These are phyloP conservation scores for Acanthurus tractus DNA, from an alignment of 2,797 vertebrate genomes.

Conservation along the genomic window DNA sequence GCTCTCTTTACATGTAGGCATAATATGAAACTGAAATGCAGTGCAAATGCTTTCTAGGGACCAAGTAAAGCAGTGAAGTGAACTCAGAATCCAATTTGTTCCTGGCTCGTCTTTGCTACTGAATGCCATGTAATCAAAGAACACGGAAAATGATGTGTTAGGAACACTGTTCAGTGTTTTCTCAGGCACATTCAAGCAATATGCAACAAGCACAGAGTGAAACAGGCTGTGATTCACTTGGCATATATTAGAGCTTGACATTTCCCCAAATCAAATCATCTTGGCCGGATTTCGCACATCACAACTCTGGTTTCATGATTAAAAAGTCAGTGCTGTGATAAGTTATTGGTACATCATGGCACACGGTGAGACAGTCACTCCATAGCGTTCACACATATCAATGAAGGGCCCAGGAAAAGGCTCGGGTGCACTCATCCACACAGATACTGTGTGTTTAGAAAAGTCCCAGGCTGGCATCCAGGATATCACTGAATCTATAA, in stretches of 20 bases:
- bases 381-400: neutral
- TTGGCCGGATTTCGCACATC: neutral
- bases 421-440: neutral
- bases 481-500: neutral
- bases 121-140: no score
- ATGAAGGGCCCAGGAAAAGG: neutral
- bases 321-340: constrained; percentile 5
- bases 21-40: neutral
- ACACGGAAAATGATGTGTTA: neutral
- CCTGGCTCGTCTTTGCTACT: no score
- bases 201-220: neutral
- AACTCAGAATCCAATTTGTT: no score
- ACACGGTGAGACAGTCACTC: neutral
- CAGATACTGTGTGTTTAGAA: neutral
- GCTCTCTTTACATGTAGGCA: neutral
- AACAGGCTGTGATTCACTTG: constrained; percentile 2
- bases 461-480: neutral
- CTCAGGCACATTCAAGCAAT: constrained; percentile 9
- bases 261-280: constrained; percentile 29
- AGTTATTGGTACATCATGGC: no score
- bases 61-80: neutral
- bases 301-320: constrained; percentile 10
- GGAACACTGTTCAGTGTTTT: neutral
- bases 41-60: neutral
- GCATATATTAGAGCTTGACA: constrained; percentile 11